Evolutionary conservation across 2,113 vertebrate species (phyloP), one percentile per base, ranked within the genome.

Genomic region (Circaetus cinerascens): DNA sequence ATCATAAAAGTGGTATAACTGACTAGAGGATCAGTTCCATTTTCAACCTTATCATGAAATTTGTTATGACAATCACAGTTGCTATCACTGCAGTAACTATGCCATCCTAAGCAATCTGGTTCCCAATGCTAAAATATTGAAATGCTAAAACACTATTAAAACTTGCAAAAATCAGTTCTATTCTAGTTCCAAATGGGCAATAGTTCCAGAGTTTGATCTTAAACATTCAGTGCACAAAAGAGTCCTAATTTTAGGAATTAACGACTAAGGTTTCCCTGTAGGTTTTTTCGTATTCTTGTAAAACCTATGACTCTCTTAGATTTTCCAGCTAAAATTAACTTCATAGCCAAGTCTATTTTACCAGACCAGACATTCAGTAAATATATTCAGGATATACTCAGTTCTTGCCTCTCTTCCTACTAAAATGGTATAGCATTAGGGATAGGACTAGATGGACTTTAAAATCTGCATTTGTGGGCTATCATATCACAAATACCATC

Each of bases 31-130:
- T 81, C 57, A 50, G 51, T 95, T 96, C 75, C 83, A 88, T 95
- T 96, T 88, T 93, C 77, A 93, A 43, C 72, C 26, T 93, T 92
- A 66, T 57, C 66, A 88, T 96, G 59, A 77, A 69, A 94, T 95
- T 86, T 93, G 67, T 86, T 95, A 48, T 88, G 92, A 88, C 67
- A 92, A 73, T 95, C 59, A 63, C 64, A 80, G 53, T 90, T 79
- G 88, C 86, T 91, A 86, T 74, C 1, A 2, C 53, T 95, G 88
- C 60, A 86, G 29, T 83, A 59, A 94, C 56, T 75, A 5, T 92
- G 93, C 68, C 86, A 83, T 93, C 30, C 2, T 2, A 92, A 75
- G 67, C 72, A 95, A 80, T 92, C 88, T 86, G 64, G 55, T 86
- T 96, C 67, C 86, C 86, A 88, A 1, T 66, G 88, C 93, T 92